phyloP scores from a whole-genome alignment of 64 coral and sea anemone genomes.

The Stylophora pistillata region DNA sequence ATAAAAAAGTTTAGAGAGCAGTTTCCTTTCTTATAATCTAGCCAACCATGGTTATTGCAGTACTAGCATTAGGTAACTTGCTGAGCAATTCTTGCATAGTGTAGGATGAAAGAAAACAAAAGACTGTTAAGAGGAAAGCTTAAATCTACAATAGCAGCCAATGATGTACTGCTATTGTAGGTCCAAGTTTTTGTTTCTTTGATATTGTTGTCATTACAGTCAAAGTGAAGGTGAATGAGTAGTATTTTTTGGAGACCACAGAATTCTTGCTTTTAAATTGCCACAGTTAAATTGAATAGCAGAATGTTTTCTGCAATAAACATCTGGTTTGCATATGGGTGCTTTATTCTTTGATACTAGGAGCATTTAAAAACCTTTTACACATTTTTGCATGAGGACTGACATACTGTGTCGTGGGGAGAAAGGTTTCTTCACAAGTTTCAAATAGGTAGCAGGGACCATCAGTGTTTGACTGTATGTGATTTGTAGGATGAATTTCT shows the following conservation, averaged over 20 bases:
- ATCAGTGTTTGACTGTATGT: too few species aligned
- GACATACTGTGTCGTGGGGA: too few species aligned
- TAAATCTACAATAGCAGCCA: not conserved
- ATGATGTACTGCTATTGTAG: not conserved
- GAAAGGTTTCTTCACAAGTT: too few species aligned
- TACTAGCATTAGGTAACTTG: not conserved
- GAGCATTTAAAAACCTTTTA: too few species aligned
- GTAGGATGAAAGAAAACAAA: not conserved
- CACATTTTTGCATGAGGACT: too few species aligned
- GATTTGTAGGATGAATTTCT: too few species aligned
- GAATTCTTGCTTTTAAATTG: too few species aligned
- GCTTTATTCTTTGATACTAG: too few species aligned
- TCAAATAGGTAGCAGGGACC: too few species aligned
- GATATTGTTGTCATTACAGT: not conserved
- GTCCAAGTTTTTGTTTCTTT: not conserved
- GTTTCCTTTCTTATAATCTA: not conserved
- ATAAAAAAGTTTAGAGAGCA: not conserved
- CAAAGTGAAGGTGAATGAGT: not conserved
- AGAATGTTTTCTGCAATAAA: too few species aligned
- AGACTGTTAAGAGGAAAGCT: not conserved
- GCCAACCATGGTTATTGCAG: not conserved
- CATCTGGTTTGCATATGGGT: too few species aligned
- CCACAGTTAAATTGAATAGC: too few species aligned
- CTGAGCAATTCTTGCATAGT: slow-evolving; percentile 1
- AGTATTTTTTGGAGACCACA: not conserved